Evolutionary conservation across 2,113 vertebrate species (phyloP).

Genomic region (cat (Felis catus)): F.catus_Fca126_mat1.0 CM031423.1:905501-906000

Average conservation of each 20-base stretch:
- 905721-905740: rapidly evolving
- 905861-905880: not conserved
- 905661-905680: too few relatives aligned
- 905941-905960: not conserved
- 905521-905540: not conserved
- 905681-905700: not conserved
- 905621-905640: not conserved
- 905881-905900: not conserved
- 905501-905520: not conserved
- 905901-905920: not conserved
- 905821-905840: rapidly evolving
- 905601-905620: not conserved
- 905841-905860: not conserved
- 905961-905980: not conserved
- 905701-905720: not conserved
- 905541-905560: not conserved
- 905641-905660: not conserved
- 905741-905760: not conserved
- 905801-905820: rapidly evolving
- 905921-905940: not conserved
- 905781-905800: not conserved
- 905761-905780: not conserved
- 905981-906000: not conserved
- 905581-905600: not conserved
- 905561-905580: not conserved